Conservation (phyloP, 1,140 invertebrate genomes). For the Anoplolepis gracilipes region DNA sequence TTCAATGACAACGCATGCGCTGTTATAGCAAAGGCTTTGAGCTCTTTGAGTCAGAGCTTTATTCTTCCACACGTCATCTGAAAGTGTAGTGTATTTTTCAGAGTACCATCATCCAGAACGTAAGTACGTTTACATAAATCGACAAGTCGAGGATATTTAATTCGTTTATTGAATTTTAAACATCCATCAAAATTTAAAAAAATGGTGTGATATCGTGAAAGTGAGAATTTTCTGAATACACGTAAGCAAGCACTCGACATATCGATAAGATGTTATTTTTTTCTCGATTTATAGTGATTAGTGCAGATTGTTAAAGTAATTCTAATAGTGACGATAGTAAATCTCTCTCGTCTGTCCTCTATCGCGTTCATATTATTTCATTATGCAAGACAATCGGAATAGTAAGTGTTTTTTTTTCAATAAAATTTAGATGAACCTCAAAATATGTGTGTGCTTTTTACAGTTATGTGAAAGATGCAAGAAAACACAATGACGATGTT, state of each 20-base stretch:
- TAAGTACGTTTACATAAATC: not conserved
- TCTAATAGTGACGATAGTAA: slow-evolving; percentile 19
- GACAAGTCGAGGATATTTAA: not conserved
- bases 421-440: too few species aligned
- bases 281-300: not conserved
- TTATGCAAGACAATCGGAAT: slow-evolving; percentile 24
- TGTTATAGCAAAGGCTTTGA: not conserved
- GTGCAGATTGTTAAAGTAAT: slow-evolving; percentile 44
- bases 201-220: not conserved
- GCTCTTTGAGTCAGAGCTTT: not conserved
- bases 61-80: not conserved
- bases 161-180: not conserved
- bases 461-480: slow-evolving; percentile 75
- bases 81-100: not conserved
- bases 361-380: not conserved
- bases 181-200: not conserved
- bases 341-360: not conserved
- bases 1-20: not conserved
- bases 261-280: slow-evolving; percentile 38
- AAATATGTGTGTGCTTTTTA: not conserved
- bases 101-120: not conserved
- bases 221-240: not conserved
- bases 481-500: slow-evolving; percentile 78
- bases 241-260: not conserved
- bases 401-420: not conserved